Percentiles rank a stretch among this genome's conserved stretches.
Evolutionary conservation across 2,888 invertebrate species (phyloP).

Genomic region (Parapristionchus giblindavisi): DNA sequence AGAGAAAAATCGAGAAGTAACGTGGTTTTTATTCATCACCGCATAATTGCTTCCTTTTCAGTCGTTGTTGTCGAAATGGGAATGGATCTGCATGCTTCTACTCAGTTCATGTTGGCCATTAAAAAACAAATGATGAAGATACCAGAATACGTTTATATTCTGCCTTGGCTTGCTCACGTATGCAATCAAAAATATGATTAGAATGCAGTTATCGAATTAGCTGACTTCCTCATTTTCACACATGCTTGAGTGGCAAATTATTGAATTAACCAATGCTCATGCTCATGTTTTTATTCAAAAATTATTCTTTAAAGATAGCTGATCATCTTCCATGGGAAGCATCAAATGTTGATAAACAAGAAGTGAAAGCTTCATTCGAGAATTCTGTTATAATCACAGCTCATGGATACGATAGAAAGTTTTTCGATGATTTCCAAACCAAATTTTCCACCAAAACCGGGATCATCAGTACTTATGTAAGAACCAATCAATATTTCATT

Average conservation of each 20-base stretch:
- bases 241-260: no score
- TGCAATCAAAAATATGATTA: no score
- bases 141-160: conserved; percentile 65
- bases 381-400: conserved; percentile 67
- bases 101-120: conserved; percentile 63
- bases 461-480: conserved; percentile 62
- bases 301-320: conserved; percentile 53
- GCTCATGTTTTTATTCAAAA: background rate
- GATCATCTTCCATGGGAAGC: conserved; percentile 69
- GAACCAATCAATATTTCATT: conserved; percentile 8
- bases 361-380: conserved; percentile 64
- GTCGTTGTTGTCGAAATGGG: conserved; percentile 66
- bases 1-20: conserved; percentile 56
- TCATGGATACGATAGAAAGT: conserved; percentile 67
- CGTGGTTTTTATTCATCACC: no score
- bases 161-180: conserved; percentile 68
- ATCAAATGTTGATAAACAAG: conserved; percentile 63
- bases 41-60: no score
- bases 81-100: conserved; percentile 62
- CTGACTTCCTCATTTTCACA: no score
- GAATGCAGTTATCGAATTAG: no score
- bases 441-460: conserved; percentile 63
- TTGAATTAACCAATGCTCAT: no score
- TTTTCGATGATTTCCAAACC: conserved; percentile 65
- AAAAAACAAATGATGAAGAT: conserved; percentile 58